phyloP scores from a whole-genome alignment of 2,113 vertebrate genomes.

The Corynorhinus townsendii region DNA sequence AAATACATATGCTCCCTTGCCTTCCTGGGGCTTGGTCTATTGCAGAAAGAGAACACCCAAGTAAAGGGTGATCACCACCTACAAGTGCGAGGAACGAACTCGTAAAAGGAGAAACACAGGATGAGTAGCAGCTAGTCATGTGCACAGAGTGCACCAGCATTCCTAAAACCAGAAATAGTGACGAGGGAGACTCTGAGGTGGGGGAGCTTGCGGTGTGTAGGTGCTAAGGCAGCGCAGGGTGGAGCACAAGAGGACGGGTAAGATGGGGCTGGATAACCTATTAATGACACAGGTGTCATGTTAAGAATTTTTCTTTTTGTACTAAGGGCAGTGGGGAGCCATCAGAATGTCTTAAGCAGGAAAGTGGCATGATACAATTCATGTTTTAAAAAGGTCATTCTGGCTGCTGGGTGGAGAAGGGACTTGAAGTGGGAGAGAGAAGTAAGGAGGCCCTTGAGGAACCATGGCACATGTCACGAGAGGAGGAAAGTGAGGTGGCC shows the following conservation, averaged over 20 bases:
- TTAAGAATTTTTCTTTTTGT: neutral
- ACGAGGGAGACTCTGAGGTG: neutral
- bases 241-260: accelerated
- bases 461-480: neutral
- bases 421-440: neutral
- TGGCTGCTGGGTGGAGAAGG: constrained; percentile 6
- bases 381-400: constrained; percentile 39
- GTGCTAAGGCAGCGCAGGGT: neutral
- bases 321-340: neutral
- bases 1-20: neutral
- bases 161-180: neutral
- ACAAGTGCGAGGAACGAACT: neutral
- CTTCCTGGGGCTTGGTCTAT: neutral
- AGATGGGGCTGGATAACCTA: neutral
- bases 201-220: too few species aligned
- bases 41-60: neutral
- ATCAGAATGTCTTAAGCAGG: neutral
- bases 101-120: neutral
- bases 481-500: neutral
- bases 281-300: neutral
- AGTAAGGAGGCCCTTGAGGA: neutral
- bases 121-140: neutral
- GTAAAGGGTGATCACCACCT: neutral
- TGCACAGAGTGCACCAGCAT: neutral
- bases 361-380: neutral